Evolutionary conservation across 2,888 invertebrate species (phyloP).

Genomic region (Epinotia brunnichana): DNA sequence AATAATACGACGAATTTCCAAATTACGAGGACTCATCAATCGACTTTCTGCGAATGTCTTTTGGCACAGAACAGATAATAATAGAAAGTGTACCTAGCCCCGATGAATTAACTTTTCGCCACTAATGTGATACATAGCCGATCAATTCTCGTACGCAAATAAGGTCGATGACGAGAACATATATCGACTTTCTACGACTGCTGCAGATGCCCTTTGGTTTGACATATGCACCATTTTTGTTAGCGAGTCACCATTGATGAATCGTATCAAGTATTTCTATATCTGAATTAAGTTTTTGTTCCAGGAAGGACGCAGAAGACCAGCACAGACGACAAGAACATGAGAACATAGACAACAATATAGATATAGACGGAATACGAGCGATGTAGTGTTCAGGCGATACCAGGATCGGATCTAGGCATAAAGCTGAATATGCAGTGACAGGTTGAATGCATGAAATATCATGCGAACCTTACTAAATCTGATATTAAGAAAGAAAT

Average conservation of each 20-base stretch:
- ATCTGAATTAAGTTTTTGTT: conserved; percentile 46
- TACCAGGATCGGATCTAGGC: conserved; percentile 14
- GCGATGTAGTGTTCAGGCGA: conserved; percentile 67
- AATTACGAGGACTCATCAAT: background rate
- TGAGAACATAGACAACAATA: conserved; percentile 63
- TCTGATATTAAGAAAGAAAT: too few species aligned
- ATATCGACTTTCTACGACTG: background rate
- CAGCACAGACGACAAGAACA: conserved; percentile 71
- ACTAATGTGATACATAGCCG: too few species aligned
- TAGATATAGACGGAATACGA: conserved; percentile 64
- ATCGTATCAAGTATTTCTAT: background rate
- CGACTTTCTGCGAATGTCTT: background rate
- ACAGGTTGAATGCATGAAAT: too few species aligned
- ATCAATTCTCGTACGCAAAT: background rate
- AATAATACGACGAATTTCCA: too few species aligned
- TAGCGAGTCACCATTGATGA: background rate
- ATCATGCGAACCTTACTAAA: too few species aligned
- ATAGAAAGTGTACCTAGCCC: too few species aligned
- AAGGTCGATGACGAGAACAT: background rate
- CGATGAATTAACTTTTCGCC: too few species aligned
- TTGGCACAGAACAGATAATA: too few species aligned
- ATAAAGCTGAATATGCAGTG: background rate
- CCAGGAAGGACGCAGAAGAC: conserved; percentile 78
- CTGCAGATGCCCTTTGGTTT: background rate
- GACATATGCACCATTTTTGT: background rate